A percentile compares a stretch with the other conserved stretches of the same genome.
These are phyloP conservation scores for Drosophila borealis DNA, from an alignment of 2,888 invertebrate species.

Conservation along the genomic window DNA sequence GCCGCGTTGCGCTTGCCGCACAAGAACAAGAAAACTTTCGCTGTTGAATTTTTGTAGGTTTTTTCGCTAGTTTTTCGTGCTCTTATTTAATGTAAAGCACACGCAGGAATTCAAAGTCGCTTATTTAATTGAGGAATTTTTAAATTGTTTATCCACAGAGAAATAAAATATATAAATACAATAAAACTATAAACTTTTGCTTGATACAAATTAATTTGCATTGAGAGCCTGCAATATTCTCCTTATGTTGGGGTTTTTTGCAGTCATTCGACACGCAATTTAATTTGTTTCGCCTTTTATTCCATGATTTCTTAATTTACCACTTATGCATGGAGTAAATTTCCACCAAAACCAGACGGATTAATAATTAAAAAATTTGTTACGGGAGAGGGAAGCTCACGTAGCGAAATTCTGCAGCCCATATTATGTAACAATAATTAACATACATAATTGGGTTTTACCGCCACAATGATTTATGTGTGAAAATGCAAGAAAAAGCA, in stretches of 20 bases:
- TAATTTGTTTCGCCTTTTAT: conserved; percentile 11
- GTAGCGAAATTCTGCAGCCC: neutral
- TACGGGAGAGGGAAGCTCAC: neutral
- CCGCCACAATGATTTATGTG: conserved; percentile 9
- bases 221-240: too few species aligned
- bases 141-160: neutral
- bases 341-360: conserved; percentile 2
- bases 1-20: conserved; percentile 1
- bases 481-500: neutral
- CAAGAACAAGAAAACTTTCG: conserved; percentile 21
- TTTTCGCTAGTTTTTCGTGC: conserved; percentile 1
- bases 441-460: conserved; percentile 39
- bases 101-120: neutral
- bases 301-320: conserved; percentile 41
- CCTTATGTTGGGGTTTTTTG: neutral
- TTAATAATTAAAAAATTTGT: conserved; percentile 34
- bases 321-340: conserved; percentile 26
- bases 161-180: neutral
- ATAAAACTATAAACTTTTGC: neutral
- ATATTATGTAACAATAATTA: conserved; percentile 45
- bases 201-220: neutral
- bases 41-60: conserved; percentile 10
- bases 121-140: neutral
- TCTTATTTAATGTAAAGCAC: neutral
- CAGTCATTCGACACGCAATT: conserved; percentile 21